Evolutionary conservation across 2,113 vertebrate species (phyloP).

Genomic region (Gopherus flavomarginatus): DNA sequence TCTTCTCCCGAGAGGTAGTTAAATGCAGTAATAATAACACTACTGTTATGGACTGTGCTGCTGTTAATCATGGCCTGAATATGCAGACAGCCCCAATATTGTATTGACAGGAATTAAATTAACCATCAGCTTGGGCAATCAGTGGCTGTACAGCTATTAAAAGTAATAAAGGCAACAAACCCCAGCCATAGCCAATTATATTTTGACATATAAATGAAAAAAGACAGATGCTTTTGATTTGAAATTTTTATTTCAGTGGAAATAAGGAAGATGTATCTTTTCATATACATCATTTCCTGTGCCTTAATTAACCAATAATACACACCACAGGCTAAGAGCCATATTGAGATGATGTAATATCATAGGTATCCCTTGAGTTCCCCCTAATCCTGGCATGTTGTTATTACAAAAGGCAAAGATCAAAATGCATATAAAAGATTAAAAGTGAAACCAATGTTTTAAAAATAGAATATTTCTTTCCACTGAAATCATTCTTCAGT

Average conservation of each 20-base stretch:
- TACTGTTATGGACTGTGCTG: slow-evolving; percentile 86
- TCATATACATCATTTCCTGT: slow-evolving; percentile 53
- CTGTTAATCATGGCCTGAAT: slow-evolving; percentile 89
- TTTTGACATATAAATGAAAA: slow-evolving; percentile 84
- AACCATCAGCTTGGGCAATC: slow-evolving; percentile 89
- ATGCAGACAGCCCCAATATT: slow-evolving; percentile 91
- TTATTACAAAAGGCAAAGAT: background rate
- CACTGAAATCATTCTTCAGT: background rate
- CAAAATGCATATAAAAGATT: background rate
- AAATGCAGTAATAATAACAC: slow-evolving; percentile 89
- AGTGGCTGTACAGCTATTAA: slow-evolving; percentile 88
- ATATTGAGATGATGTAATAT: slow-evolving; percentile 22
- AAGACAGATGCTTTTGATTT: slow-evolving; percentile 82
- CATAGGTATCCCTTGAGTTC: slow-evolving; percentile 4
- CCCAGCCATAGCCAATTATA: slow-evolving; percentile 84
- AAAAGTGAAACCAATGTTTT: background rate
- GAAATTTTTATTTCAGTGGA: slow-evolving; percentile 74
- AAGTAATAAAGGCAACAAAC: slow-evolving; percentile 89
- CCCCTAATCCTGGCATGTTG: background rate
- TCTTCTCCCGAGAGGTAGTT: slow-evolving; percentile 90
- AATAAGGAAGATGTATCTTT: slow-evolving; percentile 68
- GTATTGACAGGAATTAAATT: slow-evolving; percentile 94
- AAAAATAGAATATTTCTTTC: background rate
- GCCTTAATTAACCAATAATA: slow-evolving; percentile 67
- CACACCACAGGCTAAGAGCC: slow-evolving; percentile 34